phyloP scores from a whole-genome alignment of 2,113 vertebrate genomes.

The Salvator merianae region DNA sequence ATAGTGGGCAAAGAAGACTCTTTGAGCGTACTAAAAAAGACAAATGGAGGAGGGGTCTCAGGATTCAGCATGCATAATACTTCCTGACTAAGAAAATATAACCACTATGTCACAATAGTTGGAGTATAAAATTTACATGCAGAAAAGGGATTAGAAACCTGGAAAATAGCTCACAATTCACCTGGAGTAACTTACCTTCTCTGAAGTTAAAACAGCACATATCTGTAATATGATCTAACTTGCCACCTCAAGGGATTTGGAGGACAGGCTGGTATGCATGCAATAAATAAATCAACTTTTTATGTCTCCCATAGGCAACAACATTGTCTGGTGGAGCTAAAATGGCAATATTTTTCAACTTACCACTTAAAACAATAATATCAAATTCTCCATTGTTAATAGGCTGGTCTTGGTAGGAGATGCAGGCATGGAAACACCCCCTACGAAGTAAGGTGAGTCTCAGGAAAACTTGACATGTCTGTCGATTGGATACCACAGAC shows the following conservation, averaged over 20 bases:
- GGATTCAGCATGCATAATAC: neutral
- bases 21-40: neutral
- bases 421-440: constrained; percentile 91
- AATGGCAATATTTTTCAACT: constrained; percentile 61
- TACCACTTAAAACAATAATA: constrained; percentile 96
- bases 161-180: neutral
- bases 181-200: neutral
- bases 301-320: neutral
- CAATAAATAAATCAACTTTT: neutral
- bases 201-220: neutral
- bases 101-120: neutral
- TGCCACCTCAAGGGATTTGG: neutral
- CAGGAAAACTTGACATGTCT: constrained; percentile 88
- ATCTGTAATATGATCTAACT: neutral
- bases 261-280: neutral
- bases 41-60: neutral
- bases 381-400: constrained; percentile 98
- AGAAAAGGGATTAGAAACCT: neutral
- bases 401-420: constrained; percentile 92
- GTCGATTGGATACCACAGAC: constrained; percentile 87
- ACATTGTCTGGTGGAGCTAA: neutral
- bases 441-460: constrained; percentile 86
- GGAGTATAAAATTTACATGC: neutral
- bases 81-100: neutral
- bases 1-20: neutral